Evolutionary conservation across 2,797 vertebrate species (phyloP), one percentile per base, ranked within the genome.

Genomic region (Austrolebias charrua): DNA sequence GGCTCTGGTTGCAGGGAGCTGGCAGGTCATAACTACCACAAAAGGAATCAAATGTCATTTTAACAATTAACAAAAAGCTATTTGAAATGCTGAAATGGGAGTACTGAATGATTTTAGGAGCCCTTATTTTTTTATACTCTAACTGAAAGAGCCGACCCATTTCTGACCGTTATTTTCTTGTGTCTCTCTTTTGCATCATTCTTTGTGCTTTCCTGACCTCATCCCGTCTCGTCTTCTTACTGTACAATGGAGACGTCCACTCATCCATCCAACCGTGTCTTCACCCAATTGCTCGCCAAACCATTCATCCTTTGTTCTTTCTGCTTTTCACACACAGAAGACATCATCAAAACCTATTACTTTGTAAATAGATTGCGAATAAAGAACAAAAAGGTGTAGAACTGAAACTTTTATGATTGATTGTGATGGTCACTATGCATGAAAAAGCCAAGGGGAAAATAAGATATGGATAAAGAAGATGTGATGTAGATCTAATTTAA

Each of bases 81-180:
- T 60, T n/a, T 68, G 20, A 66, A 55, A 43, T 50, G 69, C 40
- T 59, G 59, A 28, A 20, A 40, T 60, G 31, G 63, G 43, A 38
- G 19, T 46, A 8, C 51, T 56, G 24, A 50, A 69, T 63, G 45
- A 31, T 79, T 74, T 63, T 48, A 55, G 38, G 60, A 69, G 66
- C n/a, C 56, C 6, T 57, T 20, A 60, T 49, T 74, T 68, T 71
- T 57, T 56, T 55, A 76, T 50, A 12, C 38, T 74, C 57, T 68
- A 77, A 55, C 55, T 54, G 40, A 74, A 59, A 56, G 19, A 56
- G 55, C 56, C 79, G 78, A 83, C 83, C 81, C 71, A 86, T 67
- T 80, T 84, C 48, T 58, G 29, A 75, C 47, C 35, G 18, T 68
- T 35, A 58, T 44, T 33, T 72, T 31, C 29, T 56, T 33, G 4